Evolutionary conservation across 2,888 invertebrate species (phyloP), one percentile per base, ranked within the genome.

Genomic region (Athrips mouffetella): DNA sequence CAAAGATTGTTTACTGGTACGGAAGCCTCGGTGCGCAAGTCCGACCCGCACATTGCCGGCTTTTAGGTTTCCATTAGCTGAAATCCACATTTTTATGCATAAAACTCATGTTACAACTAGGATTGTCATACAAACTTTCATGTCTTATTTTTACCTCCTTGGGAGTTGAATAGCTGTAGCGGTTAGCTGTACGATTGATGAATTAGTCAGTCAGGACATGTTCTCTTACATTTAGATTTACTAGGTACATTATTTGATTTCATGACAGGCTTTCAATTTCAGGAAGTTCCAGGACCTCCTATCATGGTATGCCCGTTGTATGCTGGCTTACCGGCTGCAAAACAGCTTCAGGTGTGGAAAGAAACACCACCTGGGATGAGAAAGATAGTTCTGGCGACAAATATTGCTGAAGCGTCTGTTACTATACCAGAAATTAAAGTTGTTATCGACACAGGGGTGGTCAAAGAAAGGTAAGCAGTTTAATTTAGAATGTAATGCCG

Each of bases 321-420:
- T 79, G 97, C 98, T 2, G 94, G 97, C 53, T 87, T 99, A 49
- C 94, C 98, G 0, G 92, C 95, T 31, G 89, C 91, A 15, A 96
- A 96, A 63, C 97, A 98, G 82, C 87, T 98, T 68, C 93, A 94
- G 70, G 97, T 96, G 15, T 98, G 98, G 89, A 89, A 91, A 51
- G 90, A 91, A 0, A 90, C 93, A 1, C 92, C 94, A 2, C 80
- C 90, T 2, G 94, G 93, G 50, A 92, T 92, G 13, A 90, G 99
- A 47, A 99, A 99, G 88, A 92, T 99, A 18, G 93, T 99, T 21
- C 89, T 99, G 42, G 94, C 98, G 4, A 99, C 99, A 23, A 99
- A 99, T 77, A 96, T 99, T 56, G 99, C 99, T 0, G 99, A 99
- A 87, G 97, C 99, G 0, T 99, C 98, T 2, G 92, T 99, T 21